Conservation (phyloP, 2,888 invertebrate species). For the Pteria penguin region DNA sequence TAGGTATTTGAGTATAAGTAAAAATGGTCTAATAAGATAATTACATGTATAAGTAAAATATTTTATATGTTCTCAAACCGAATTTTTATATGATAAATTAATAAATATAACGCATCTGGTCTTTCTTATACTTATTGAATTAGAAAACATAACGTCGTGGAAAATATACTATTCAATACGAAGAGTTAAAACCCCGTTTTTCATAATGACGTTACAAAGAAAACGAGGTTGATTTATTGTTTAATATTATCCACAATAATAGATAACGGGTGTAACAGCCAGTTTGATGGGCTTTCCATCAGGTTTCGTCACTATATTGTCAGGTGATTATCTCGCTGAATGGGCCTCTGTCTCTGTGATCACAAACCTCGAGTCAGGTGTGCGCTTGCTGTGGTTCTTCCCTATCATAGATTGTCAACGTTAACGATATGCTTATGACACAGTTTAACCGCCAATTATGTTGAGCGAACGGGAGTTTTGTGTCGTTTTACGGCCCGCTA, state of each 20-base stretch:
- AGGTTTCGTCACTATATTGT: not conserved
- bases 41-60: too few species aligned
- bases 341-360: not conserved
- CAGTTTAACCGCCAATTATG: not conserved
- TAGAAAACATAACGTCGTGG: too few species aligned
- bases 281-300: not conserved
- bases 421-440: not conserved
- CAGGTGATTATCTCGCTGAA: not conserved
- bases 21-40: too few species aligned
- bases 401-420: not conserved
- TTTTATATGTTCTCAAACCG: too few species aligned
- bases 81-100: too few species aligned
- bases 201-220: too few species aligned
- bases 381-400: not conserved
- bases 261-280: not conserved
- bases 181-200: too few species aligned
- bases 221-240: not conserved
- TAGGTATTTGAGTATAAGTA: too few species aligned
- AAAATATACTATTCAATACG: too few species aligned
- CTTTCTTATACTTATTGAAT: too few species aligned
- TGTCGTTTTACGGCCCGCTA: not conserved
- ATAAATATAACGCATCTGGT: too few species aligned
- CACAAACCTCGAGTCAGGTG: not conserved
- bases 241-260: not conserved
- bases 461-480: not conserved